phyloP scores from a whole-genome alignment of 2,888 invertebrate genomes.

The Sylvicola cinctus region DNA sequence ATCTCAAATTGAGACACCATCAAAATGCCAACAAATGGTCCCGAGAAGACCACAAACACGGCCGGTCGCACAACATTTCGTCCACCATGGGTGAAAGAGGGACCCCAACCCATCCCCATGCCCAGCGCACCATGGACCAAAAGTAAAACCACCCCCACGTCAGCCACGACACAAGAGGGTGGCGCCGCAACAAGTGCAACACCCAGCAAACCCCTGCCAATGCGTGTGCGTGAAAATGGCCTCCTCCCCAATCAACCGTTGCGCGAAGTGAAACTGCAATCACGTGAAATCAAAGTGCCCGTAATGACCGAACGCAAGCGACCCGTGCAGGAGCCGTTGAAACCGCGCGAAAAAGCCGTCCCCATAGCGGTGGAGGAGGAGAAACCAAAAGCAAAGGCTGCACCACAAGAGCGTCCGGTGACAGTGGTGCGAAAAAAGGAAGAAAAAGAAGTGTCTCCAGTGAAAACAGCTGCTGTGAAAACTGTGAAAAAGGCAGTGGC shows the following conservation, averaged over 20 bases:
- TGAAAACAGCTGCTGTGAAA: slow-evolving; percentile 1
- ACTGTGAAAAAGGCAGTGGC: too few relatives aligned
- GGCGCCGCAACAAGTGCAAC: slow-evolving; percentile 3
- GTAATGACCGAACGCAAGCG: slow-evolving; percentile 15
- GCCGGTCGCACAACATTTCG: slow-evolving; percentile 38
- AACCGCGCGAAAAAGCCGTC: slow-evolving; percentile 7
- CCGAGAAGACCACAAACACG: too few relatives aligned
- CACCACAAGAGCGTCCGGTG: slow-evolving; percentile 18
- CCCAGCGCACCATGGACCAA: slow-evolving; percentile 33
- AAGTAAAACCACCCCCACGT: slow-evolving; percentile 9
- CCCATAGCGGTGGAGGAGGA: slow-evolving; percentile 9
- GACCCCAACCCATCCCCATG: slow-evolving; percentile 28
- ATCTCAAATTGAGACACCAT: too few relatives aligned
- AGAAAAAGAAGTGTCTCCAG: slow-evolving; percentile 7
- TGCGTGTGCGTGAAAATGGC: too few relatives aligned
- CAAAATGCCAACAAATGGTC: too few relatives aligned
- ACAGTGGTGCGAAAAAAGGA: slow-evolving; percentile 11
- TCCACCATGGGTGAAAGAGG: slow-evolving; percentile 50
- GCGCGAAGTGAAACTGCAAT: slow-evolving; percentile 13
- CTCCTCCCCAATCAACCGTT: too few relatives aligned
- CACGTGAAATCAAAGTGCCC: slow-evolving; percentile 23
- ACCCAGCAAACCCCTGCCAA: too few relatives aligned
- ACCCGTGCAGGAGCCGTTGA: slow-evolving; percentile 11
- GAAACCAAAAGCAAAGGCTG: slow-evolving; percentile 20
- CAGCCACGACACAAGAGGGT: slow-evolving; percentile 7